phyloP scores from a whole-genome alignment of 2,113 vertebrate species.

The Craseonycteris thonglongyai region DNA sequence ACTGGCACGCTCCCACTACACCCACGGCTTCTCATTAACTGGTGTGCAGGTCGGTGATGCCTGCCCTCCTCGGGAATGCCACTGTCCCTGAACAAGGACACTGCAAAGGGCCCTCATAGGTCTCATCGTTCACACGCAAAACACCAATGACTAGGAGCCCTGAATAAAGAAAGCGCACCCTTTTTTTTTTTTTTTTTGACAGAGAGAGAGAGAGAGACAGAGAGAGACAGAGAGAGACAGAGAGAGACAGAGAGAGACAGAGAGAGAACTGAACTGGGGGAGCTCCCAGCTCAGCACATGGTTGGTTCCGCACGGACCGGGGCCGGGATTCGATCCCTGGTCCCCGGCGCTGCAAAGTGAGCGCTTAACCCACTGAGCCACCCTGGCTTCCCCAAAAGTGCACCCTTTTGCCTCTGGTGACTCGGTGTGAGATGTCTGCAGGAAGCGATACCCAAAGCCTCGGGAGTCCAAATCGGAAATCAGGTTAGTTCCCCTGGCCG shows the following conservation, averaged over 20 bases:
- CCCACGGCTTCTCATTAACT: constrained; percentile 60
- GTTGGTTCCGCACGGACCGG: too few relatives aligned
- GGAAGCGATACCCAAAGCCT: neutral
- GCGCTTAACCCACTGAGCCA: too few relatives aligned
- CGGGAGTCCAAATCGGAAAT: neutral
- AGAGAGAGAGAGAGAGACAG: too few relatives aligned
- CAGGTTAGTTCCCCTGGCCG: neutral
- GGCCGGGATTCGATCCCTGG: too few relatives aligned
- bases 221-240: too few relatives aligned
- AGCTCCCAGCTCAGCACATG: too few relatives aligned
- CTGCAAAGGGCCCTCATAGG: neutral
- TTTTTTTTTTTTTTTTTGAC: too few relatives aligned
- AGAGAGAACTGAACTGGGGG: too few relatives aligned
- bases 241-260: too few relatives aligned
- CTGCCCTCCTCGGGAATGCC: neutral
- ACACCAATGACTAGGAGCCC: neutral
- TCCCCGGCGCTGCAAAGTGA: too few relatives aligned
- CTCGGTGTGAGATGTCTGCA: neutral
- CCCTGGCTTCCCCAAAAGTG: too few relatives aligned
- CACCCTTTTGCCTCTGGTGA: too few relatives aligned
- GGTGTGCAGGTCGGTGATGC: constrained; percentile 4
- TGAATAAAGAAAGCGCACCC: neutral
- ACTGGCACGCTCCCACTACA: constrained; percentile 38
- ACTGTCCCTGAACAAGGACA: neutral
- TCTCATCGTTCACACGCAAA: neutral